Evolutionary conservation across 2,888 invertebrate genomes (phyloP).

Genomic region (Acrobasis repandana): DNA sequence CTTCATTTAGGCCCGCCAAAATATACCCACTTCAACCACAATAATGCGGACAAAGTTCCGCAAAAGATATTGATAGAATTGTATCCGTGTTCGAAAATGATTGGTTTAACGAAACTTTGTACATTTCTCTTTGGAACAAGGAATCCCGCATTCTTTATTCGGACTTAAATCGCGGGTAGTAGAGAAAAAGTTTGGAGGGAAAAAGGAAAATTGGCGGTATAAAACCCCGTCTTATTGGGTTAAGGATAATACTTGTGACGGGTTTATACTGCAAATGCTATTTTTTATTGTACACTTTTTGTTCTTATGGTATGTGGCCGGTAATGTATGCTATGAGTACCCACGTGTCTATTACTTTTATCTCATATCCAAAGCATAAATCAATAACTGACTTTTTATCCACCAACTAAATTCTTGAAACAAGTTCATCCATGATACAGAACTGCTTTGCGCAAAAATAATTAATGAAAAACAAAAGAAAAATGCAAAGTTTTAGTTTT

Average conservation of each 20-base stretch:
- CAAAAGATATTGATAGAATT: constrained; percentile 31
- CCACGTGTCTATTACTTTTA: too few species aligned
- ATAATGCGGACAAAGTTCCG: constrained; percentile 26
- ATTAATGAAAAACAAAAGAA: too few species aligned
- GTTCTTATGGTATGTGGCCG: not conserved
- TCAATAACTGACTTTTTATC: too few species aligned
- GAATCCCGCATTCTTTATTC: constrained; percentile 20
- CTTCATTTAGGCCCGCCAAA: too few species aligned
- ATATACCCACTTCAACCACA: constrained; percentile 15
- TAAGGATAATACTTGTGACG: constrained; percentile 17
- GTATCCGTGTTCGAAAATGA: constrained; percentile 31
- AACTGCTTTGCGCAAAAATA: too few species aligned
- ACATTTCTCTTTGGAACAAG: constrained; percentile 15
- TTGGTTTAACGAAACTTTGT: constrained; percentile 32
- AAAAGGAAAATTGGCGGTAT: constrained; percentile 12
- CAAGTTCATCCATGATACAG: too few species aligned
- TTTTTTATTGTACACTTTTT: not conserved
- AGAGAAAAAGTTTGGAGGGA: constrained; percentile 16
- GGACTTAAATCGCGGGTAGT: constrained; percentile 24
- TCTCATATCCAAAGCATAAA: too few species aligned
- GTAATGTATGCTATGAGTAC: too few species aligned
- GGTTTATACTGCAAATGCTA: not conserved
- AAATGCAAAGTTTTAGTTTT: too few species aligned
- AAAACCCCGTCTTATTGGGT: constrained; percentile 15
- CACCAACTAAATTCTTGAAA: too few species aligned